Evolutionary conservation across 1,140 invertebrate genomes (phyloP).

Genomic region (Bacillus rossius): DNA sequence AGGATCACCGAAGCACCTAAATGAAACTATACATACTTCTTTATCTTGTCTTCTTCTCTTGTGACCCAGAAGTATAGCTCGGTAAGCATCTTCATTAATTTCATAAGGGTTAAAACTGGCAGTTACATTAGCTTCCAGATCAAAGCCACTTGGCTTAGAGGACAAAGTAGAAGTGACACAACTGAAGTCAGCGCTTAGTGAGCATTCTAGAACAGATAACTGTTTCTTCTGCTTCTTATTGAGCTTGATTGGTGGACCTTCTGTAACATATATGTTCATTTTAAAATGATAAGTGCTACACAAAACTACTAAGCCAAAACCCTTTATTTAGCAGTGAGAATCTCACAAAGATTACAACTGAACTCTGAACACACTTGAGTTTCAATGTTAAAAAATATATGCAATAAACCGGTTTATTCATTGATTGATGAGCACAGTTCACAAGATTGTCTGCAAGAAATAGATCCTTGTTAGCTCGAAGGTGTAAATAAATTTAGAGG

Average conservation of each 20-base stretch:
- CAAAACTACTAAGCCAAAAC: too few relatives aligned
- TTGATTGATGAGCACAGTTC: too few relatives aligned
- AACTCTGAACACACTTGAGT: too few relatives aligned
- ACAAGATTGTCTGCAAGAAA: too few relatives aligned
- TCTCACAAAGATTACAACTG: too few relatives aligned
- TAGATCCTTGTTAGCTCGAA: too few relatives aligned
- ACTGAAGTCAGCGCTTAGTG: slow-evolving; percentile 47
- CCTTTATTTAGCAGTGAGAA: too few relatives aligned
- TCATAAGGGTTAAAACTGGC: slow-evolving; percentile 48
- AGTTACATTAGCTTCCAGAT: slow-evolving; percentile 42
- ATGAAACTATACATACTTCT: slow-evolving; percentile 27
- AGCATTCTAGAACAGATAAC: slow-evolving; percentile 33
- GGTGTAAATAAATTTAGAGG: too few relatives aligned
- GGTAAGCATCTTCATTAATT: slow-evolving; percentile 61
- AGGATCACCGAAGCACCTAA: too few relatives aligned
- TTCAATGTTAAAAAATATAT: too few relatives aligned
- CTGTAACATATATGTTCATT: slow-evolving; percentile 37
- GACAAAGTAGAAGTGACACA: slow-evolving; percentile 43
- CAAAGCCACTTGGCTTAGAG: slow-evolving; percentile 38
- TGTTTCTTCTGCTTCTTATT: slow-evolving; percentile 47
- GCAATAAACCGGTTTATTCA: too few relatives aligned
- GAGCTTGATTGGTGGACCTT: slow-evolving; percentile 48
- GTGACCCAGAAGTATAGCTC: slow-evolving; percentile 57
- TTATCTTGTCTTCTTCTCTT: slow-evolving; percentile 52
- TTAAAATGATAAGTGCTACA: too few relatives aligned